Base-by-base conservation (phyloP, 2,888 invertebrate genomes). In the Sepiola atlantica region DNA sequence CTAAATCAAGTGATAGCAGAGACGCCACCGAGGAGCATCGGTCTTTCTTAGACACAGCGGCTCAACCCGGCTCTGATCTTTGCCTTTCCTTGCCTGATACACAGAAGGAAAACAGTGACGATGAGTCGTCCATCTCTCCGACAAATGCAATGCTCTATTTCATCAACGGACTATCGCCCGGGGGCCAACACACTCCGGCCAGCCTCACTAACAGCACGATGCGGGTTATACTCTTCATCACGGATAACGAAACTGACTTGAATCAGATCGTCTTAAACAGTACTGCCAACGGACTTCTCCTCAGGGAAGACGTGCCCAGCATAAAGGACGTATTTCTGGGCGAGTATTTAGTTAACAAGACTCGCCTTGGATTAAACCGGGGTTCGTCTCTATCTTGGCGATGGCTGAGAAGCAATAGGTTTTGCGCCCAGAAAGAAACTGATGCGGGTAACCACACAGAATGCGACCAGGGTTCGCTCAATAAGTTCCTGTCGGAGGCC, bases 21-120 rank as follows among this genome's bases (percentile, higher is more conserved):
- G 92, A 92, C 54, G 92, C 92, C 12, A 45, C n/a, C 6, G 35
- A 94, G 4, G 95, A 95, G 57, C 94, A 95, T 45, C 55, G 91
- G 32, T 93, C 93, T n/a, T 95, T 95, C 35, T 45, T 90, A 1
- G 90, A 92, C 14, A 45, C 45, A 92, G 92, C 55, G 24, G 92
- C 92, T 92, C 28, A 55, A n/a, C 20, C 21, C 32, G 28, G 32
- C 45, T 10, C 54, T 16, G 24, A 45, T n/a, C 45, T 92, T 55
- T 92, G 92, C 54, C 14, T 92, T n/a, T 28, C 92, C 0, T 24
- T 92, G 92, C 54, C 45, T 4, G 55, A 54, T n/a, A 35, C 28
- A 1, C 16, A 45, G 16, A 92, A n/a, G n/a, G 55, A 18, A n/a
- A 54, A 20, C 92, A n/a, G 28, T 14, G n/a, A 92, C 16, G 32